Evolutionary conservation across 2,888 invertebrate species (phyloP), one percentile per base, ranked within the genome.

Genomic region (Chrysolina americana): DNA sequence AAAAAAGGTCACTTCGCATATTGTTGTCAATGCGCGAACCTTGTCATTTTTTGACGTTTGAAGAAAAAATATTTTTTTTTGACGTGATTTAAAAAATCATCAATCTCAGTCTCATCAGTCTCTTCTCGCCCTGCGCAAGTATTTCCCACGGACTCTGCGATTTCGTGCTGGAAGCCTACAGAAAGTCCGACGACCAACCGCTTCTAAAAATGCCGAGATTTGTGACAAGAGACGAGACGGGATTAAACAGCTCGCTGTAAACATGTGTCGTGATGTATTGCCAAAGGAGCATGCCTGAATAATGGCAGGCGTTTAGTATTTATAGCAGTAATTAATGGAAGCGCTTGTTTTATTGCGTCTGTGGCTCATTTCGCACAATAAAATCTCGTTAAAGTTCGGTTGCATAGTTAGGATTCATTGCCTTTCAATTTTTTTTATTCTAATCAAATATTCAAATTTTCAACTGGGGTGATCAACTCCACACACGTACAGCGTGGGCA

Each of bases 311-410:
- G 78, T 77, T 78, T 47, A 68, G 78, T 83, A 82, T 83, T 83
- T 82, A 83, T 81, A 80, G 81, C 73, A 70, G 78, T 79, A 82
- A 83, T 83, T 82, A 83, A 83, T 82, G 79, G 76, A 71, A 50
- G 77, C 71, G 70, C 78, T 36, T 75, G 80, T 80, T 81, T 82
- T 82, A 80, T 82, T 81, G 77, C 79, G 77, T 79, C 78, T 80
- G 77, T 56, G 65, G 73, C 70, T 75, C 69, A 73, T 73, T 63
- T 69, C 71, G 28, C 65, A 66, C 65, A 68, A 76, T 74, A 70
- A 77, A 77, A 77, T 70, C 70, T 69, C 70, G 36, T 72, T 79
- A 79, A 79, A 74, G 69, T 65, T 70, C 59, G 64, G 65, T 76
- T 75, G 65, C 73, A 75, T 74, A 65, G 70, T 76, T 70, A 68